phyloP scores from a whole-genome alignment of 2,888 invertebrate species.

The Yponomeuta sedellus region DNA sequence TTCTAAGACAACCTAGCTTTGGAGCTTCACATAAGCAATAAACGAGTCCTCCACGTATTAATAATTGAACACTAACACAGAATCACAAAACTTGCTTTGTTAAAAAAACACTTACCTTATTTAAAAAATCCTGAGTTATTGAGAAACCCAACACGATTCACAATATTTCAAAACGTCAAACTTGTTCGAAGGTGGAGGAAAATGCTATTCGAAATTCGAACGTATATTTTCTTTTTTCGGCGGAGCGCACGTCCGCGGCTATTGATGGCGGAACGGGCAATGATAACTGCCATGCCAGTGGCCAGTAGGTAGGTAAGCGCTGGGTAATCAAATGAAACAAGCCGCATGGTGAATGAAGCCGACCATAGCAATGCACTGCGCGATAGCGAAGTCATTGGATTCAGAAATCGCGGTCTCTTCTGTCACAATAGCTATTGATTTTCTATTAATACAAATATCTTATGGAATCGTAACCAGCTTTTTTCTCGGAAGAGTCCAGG shows the following conservation, averaged over 20 bases:
- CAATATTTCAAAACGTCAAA: not conserved
- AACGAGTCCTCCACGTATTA: not conserved
- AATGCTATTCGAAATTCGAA: constrained; percentile 9
- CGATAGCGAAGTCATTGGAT: not conserved
- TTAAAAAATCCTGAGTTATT: constrained; percentile 2
- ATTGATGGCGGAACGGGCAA: not conserved
- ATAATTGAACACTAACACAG: not conserved
- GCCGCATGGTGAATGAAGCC: not conserved
- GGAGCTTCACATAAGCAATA: not conserved
- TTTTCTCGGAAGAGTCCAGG: too few species aligned
- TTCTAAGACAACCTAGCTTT: not conserved
- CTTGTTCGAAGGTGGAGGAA: not conserved
- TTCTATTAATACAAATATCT: too few species aligned
- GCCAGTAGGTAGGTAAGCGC: not conserved
- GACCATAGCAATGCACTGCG: not conserved
- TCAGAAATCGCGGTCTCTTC: not conserved
- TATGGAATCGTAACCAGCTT: too few species aligned
- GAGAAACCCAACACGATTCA: not conserved
- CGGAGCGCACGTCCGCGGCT: not conserved
- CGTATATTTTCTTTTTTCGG: constrained; percentile 7
- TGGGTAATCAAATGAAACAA: not conserved
- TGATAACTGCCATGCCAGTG: constrained; percentile 9
- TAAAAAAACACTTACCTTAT: not conserved
- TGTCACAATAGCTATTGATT: not conserved
- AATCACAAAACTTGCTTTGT: not conserved